Evolutionary conservation across 92 coral and sea anemone species (phyloP), one percentile per base, ranked within the genome.

Genomic region (Siderastrea radians): DNA sequence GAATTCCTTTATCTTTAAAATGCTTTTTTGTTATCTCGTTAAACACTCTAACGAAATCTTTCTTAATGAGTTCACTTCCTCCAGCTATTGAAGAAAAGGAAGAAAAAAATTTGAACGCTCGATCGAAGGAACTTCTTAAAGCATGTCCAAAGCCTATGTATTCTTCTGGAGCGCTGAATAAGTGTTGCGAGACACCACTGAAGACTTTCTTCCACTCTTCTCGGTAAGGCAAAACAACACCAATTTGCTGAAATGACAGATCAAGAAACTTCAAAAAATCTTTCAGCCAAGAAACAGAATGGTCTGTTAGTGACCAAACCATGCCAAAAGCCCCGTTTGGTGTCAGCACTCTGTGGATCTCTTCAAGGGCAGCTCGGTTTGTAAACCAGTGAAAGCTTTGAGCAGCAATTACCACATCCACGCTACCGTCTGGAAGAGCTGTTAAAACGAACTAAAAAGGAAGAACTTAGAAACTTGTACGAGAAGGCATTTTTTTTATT

Each of bases 71-170:
- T 54, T 75, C 79, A 75, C 64, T 75, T 12, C 63, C 63, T 4
- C 79, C 79, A 26, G 63, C 79, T 52, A 75, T 52, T 3, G 57
- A 14, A 13, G 79, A 75, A 75, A 17, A 75, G 15, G 79, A 75
- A 75, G 79, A 46, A 4, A 75, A 75, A 19, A n/a, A 49, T 3
- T 75, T 26, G 57, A 13, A 53, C 16, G 79, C 79, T 6, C 53
- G 79, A 53, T 75, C 47, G 53, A 38, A 75, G 44, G 79, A 75
- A 54, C 50, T 75, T 9, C n/a, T 11, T 14, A 75, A 19, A 17
- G 48, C 17, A 55, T 75, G 47, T 9, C 53, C 79, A 54, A 75
- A 75, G 9, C 79, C 17, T 3, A 75, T 54, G 17, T 12, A 54
- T n/a, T 54, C 79, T 54, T 75, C 63, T 75, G 79, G 79, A 48